phyloP scores from a whole-genome alignment of 1,140 invertebrate genomes.

The Rhizoglyphus robini region DNA sequence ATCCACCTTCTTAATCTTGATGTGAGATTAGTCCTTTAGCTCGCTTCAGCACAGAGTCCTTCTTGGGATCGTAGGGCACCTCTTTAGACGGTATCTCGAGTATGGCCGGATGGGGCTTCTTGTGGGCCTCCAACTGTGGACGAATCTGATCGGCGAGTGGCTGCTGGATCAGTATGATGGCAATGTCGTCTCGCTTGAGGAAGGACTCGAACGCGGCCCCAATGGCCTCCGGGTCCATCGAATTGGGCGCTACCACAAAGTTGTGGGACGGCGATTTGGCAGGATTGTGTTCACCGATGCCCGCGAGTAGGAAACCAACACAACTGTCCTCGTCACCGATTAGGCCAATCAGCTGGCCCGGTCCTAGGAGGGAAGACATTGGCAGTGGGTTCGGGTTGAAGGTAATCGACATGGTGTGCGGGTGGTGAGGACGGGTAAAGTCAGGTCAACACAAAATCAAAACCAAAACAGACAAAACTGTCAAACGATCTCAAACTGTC shows the following conservation, averaged over 20 bases:
- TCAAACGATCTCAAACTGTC: too few species aligned
- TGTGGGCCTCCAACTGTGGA: conserved; percentile 87
- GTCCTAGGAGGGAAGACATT: too few species aligned
- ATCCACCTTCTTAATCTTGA: too few species aligned
- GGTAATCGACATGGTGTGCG: too few species aligned
- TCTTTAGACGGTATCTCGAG: conserved; percentile 99
- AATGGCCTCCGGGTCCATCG: conserved; percentile 85
- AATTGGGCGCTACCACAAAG: conserved; percentile 96
- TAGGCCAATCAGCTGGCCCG: conserved; percentile 92
- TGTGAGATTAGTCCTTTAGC: conserved; percentile 66
- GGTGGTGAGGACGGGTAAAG: too few species aligned
- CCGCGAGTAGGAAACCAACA: conserved; percentile 93
- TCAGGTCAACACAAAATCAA: too few species aligned
- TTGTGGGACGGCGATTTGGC: conserved; percentile 72
- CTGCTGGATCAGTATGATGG: conserved; percentile 98
- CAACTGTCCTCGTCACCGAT: conserved; percentile 99
- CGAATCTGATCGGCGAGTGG: conserved; percentile 96
- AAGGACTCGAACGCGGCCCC: conserved; percentile 95
- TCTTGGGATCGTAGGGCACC: conserved; percentile 94
- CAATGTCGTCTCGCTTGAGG: conserved; percentile 89
- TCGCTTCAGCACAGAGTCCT: conserved; percentile 88
- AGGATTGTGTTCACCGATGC: conserved; percentile 97
- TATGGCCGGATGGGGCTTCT: conserved; percentile 80
- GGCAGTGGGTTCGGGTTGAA: too few species aligned
- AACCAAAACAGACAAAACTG: too few species aligned